Base-by-base conservation (phyloP, 2,113 vertebrate genomes). In the Erythrocercus mccallii region DNA sequence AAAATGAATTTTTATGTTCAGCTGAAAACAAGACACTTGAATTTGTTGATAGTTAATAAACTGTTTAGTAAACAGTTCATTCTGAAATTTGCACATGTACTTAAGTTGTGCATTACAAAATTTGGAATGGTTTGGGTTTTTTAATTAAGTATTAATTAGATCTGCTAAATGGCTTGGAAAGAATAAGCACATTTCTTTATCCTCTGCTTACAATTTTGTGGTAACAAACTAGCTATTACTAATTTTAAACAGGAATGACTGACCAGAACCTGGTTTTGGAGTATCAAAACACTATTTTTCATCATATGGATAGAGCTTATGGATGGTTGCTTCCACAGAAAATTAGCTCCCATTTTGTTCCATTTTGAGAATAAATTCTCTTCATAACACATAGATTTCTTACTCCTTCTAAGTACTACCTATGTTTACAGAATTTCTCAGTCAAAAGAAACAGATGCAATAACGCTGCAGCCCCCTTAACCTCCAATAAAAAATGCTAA, bases 61-160 rank as follows among this genome's bases (percentile, higher is more conserved):
- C 45, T 93, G 45, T 93, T 95, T 95, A 58, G 57, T 61, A 92
- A 95, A 91, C 25, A 90, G 6, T 76, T 90, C 68, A 61, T 90
- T 82, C 47, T 83, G 58, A 88, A 92, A 91, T 76, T 88, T 83
- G 31, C 12, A 57, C 10, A 20, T 81, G 17, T 58, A 12, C 28
- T 91, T 66, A 76, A 82, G 58, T 44, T 71, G 54, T 72, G 20
- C 54, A n/a, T 78, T 91, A 51, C 44, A 38, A 73, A 82, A 74
- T 3, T 40, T 66, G 31, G 10, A 82, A 58, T 31, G 16, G 8
- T 45, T 94, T 78, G 6, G 0, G 1, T 62, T 66, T 91, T 66
- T 91, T 89, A 51, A 65, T 88, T 69, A 73, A 88, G 74, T 72
- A 72, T 68, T 76, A 54, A 56, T 70, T 71, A 76, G 8, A 37